Percentiles rank a stretch among this genome's conserved stretches.
Conservation (phyloP, 2,113 vertebrate species). For the Callionymus lyra region DNA sequence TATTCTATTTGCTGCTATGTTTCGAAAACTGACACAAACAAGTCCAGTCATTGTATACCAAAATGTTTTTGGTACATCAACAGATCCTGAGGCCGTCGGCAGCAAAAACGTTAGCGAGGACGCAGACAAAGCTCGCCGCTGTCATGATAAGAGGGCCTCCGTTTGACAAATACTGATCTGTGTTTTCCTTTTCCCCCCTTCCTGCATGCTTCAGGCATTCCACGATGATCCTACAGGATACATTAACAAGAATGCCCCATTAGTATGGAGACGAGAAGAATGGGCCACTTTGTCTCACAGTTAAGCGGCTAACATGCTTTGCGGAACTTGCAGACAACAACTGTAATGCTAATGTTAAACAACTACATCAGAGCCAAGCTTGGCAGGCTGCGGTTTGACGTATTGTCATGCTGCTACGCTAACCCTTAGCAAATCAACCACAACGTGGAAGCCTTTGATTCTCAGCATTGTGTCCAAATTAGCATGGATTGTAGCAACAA, state of each 20-base stretch:
- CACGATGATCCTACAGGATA: constrained; percentile 36
- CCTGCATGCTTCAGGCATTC: constrained; percentile 41
- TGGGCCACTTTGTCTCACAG: constrained; percentile 43
- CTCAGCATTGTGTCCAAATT: constrained; percentile 3
- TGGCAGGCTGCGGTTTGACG: constrained; percentile 3
- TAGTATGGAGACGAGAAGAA: constrained; percentile 36
- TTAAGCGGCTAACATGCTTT: constrained; percentile 38
- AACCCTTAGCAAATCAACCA: constrained; percentile 3
- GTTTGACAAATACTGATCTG: constrained; percentile 32
- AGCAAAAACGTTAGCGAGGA: constrained; percentile 19
- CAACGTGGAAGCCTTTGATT: background rate
- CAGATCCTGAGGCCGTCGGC: constrained; percentile 26
- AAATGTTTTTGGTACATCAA: constrained; percentile 14
- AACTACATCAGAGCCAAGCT: constrained; percentile 11
- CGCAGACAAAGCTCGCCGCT: constrained; percentile 32
- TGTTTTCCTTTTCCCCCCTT: constrained; percentile 15
- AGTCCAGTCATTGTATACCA: constrained; percentile 34
- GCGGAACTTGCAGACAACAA: constrained; percentile 25
- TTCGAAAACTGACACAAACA: constrained; percentile 28
- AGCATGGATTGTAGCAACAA: background rate
- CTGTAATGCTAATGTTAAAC: constrained; percentile 32
- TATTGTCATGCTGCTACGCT: constrained; percentile 10
- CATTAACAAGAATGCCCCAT: constrained; percentile 40
- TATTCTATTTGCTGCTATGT: too few species aligned
- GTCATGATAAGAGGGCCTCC: constrained; percentile 13